These are phyloP conservation scores for Anas capensis DNA, from an alignment of 2,797 vertebrate species.

Conservation along the genomic window DNA sequence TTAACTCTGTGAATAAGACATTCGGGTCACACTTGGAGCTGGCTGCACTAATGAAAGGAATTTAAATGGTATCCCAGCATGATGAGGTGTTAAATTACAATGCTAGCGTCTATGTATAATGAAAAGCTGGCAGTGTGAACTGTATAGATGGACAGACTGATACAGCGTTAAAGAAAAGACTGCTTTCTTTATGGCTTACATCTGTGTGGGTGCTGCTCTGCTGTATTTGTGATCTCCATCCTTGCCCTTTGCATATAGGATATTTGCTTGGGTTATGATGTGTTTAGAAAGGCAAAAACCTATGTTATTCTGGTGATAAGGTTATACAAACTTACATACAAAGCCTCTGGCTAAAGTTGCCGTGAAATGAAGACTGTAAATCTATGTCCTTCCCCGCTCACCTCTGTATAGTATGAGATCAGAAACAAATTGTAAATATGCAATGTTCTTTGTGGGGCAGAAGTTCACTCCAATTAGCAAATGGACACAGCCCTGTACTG, in stretches of 20 bases:
- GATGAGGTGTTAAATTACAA: constrained; percentile 5
- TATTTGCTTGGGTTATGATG: background rate
- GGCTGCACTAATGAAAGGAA: constrained; percentile 2
- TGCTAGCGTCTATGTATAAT: background rate
- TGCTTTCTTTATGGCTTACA: background rate
- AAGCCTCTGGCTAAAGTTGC: background rate
- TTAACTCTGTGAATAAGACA: background rate
- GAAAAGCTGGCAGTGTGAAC: background rate
- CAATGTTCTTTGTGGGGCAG: fast-evolving
- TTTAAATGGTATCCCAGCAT: background rate
- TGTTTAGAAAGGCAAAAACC: background rate
- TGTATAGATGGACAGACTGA: background rate
- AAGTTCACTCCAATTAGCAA: background rate
- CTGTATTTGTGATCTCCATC: background rate
- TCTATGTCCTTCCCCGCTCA: background rate
- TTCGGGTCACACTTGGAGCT: background rate
- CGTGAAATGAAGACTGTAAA: background rate
- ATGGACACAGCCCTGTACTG: background rate
- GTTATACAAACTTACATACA: background rate
- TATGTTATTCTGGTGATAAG: background rate
- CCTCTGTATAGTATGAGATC: background rate
- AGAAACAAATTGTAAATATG: background rate
- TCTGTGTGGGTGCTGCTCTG: background rate
- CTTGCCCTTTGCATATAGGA: background rate
- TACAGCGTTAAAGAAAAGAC: background rate